Evolutionary conservation across 2,113 vertebrate genomes (phyloP).

Genomic region (Petrocephalus microphthalmus): DNA sequence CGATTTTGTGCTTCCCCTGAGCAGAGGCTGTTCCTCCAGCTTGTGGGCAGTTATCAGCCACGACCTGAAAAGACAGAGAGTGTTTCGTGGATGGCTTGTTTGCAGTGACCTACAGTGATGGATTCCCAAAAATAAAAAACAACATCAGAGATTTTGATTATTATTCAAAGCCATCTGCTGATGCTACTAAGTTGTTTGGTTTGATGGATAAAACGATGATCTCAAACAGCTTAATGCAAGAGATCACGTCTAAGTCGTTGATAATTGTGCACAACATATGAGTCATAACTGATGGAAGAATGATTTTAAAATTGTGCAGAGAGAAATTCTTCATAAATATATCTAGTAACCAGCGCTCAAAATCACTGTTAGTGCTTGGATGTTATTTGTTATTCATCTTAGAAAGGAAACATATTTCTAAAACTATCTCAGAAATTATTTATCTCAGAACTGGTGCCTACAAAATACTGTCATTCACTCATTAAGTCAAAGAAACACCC

Average conservation of each 20-base stretch:
- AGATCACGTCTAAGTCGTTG: neutral
- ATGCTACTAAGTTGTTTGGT: conserved; percentile 11
- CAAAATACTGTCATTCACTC: neutral
- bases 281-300: neutral
- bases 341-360: neutral
- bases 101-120: conserved; percentile 38
- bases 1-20: conserved; percentile 50
- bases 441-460: neutral
- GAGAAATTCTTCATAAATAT: neutral
- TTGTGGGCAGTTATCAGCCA: conserved; percentile 52
- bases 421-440: neutral
- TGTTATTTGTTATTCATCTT: neutral
- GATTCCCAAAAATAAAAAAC: conserved; percentile 23
- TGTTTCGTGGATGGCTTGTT: conserved; percentile 43
- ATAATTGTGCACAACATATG: neutral
- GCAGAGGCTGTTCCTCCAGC: conserved; percentile 47
- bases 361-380: neutral
- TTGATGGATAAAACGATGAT: conserved; percentile 11
- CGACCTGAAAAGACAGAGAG: conserved; percentile 50
- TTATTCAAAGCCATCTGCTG: conserved; percentile 11
- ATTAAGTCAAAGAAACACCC: neutral
- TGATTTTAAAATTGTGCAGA: neutral
- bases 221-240: neutral
- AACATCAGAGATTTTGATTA: neutral
- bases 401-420: neutral